A percentile compares a stretch with the other conserved stretches of the same genome.
phyloP scores from a whole-genome alignment of 2,888 invertebrate species.

The Amitus sp. region DNA sequence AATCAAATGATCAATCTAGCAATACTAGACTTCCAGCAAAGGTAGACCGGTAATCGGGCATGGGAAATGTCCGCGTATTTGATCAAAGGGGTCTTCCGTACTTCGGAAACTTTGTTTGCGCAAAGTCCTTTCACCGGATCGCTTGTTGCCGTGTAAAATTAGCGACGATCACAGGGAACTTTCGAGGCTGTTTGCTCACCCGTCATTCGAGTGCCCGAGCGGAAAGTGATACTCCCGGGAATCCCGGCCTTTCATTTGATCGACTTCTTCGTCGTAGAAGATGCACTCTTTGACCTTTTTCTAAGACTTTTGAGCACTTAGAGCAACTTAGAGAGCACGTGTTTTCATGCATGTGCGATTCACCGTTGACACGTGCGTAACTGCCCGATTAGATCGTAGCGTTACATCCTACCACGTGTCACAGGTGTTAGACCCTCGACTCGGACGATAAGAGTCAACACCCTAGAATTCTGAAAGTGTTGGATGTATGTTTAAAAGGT shows the following conservation, averaged over 20 bases:
- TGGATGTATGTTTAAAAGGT: too few relatives aligned
- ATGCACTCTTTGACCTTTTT: too few relatives aligned
- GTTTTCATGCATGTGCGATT: conserved; percentile 59
- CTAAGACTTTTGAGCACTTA: too few relatives aligned
- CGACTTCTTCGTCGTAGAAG: too few relatives aligned
- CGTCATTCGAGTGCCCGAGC: background rate
- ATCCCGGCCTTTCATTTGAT: too few relatives aligned
- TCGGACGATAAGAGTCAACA: conserved; percentile 1
- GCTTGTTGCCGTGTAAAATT: conserved; percentile 11
- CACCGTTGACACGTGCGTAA: conserved; percentile 44
- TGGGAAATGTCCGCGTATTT: conserved; percentile 5
- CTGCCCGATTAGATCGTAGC: conserved; percentile 43
- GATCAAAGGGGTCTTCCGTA: conserved; percentile 15
- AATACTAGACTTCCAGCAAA: too few relatives aligned
- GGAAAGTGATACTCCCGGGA: conserved; percentile 41
- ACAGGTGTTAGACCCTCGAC: conserved; percentile 49
- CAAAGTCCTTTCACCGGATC: conserved; percentile 14
- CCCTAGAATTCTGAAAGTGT: background rate
- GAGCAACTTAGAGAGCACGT: background rate
- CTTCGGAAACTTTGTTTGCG: conserved; percentile 8
- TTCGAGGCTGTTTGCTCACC: background rate
- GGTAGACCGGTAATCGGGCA: too few relatives aligned
- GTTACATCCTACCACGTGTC: conserved; percentile 61
- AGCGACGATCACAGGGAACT: conserved; percentile 9
- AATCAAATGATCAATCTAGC: too few relatives aligned